A percentile compares a stretch with the other conserved stretches of the same genome.
phyloP scores from a whole-genome alignment of 2,888 invertebrate species.

The Choreutis nemorana region DNA sequence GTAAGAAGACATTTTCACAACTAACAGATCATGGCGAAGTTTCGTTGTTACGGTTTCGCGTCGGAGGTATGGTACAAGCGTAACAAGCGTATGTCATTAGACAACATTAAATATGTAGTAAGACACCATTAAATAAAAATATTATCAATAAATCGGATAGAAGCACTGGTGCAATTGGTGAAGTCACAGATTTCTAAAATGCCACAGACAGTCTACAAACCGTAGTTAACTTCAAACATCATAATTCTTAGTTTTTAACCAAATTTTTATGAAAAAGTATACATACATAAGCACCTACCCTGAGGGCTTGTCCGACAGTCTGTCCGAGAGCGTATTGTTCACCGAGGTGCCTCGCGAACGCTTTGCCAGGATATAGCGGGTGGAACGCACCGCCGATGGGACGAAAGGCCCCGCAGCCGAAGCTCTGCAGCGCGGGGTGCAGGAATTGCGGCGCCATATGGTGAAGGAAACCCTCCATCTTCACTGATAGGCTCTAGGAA shows the following conservation, averaged over 20 bases:
- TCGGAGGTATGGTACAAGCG: too few relatives aligned
- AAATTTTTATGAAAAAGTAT: too few relatives aligned
- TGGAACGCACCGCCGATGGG: conserved; percentile 62
- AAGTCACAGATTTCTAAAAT: too few relatives aligned
- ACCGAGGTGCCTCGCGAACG: conserved; percentile 56
- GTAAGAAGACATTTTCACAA: too few relatives aligned
- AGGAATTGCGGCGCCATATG: conserved; percentile 64
- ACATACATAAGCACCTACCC: conserved; percentile 24
- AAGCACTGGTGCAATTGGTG: too few relatives aligned
- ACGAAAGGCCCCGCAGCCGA: conserved; percentile 59
- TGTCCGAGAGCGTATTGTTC: conserved; percentile 60
- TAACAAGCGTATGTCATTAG: too few relatives aligned
- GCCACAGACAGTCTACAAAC: too few relatives aligned
- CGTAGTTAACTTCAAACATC: too few relatives aligned
- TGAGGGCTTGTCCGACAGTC: conserved; percentile 53
- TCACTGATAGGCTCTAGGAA: conserved; percentile 14
- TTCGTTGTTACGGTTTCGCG: too few relatives aligned
- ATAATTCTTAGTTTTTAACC: too few relatives aligned
- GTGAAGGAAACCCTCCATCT: conserved; percentile 61
- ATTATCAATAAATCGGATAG: too few relatives aligned
- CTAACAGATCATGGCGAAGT: too few relatives aligned
- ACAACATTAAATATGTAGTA: background rate
- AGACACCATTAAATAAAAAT: background rate
- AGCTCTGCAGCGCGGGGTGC: conserved; percentile 59
- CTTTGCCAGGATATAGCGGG: conserved; percentile 57